Conservation (phyloP, 1,140 invertebrate genomes). For the Camponotus vicinus region DNA sequence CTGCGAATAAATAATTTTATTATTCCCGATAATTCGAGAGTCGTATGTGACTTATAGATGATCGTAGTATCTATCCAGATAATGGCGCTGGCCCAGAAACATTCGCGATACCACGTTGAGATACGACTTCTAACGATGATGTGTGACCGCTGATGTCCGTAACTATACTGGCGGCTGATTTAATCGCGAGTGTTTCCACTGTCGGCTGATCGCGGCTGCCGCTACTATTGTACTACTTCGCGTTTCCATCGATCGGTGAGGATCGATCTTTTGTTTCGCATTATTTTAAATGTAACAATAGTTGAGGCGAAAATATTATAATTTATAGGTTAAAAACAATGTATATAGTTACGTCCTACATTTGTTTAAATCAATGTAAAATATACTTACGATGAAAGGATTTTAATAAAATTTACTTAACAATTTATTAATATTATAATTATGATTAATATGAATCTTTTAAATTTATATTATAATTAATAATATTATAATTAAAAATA, state of each 20-base stretch:
- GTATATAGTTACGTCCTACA: too few species aligned
- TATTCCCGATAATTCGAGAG: too few species aligned
- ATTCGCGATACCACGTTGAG: slow-evolving; percentile 28
- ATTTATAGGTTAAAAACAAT: neutral
- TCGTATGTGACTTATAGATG: neutral
- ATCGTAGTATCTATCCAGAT: neutral
- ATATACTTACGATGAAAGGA: too few species aligned
- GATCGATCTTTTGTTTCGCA: neutral
- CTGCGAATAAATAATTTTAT: too few species aligned
- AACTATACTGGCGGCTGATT: slow-evolving; percentile 24
- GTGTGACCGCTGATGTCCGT: neutral
- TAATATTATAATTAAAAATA: too few species aligned
- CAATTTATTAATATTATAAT: too few species aligned
- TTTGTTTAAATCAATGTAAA: too few species aligned
- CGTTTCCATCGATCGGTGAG: too few species aligned
- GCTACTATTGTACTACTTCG: neutral
- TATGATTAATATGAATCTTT: too few species aligned
- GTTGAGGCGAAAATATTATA: neutral
- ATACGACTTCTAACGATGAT: neutral
- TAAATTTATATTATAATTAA: too few species aligned
- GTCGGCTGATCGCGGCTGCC: neutral
- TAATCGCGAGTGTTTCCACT: slow-evolving; percentile 32
- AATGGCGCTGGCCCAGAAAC: neutral
- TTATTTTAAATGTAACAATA: neutral
- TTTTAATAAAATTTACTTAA: too few species aligned